Percentiles rank a stretch among this genome's conserved stretches.
phyloP scores from a whole-genome alignment of 2,888 invertebrate genomes.

The Saturnia pavonia region DNA sequence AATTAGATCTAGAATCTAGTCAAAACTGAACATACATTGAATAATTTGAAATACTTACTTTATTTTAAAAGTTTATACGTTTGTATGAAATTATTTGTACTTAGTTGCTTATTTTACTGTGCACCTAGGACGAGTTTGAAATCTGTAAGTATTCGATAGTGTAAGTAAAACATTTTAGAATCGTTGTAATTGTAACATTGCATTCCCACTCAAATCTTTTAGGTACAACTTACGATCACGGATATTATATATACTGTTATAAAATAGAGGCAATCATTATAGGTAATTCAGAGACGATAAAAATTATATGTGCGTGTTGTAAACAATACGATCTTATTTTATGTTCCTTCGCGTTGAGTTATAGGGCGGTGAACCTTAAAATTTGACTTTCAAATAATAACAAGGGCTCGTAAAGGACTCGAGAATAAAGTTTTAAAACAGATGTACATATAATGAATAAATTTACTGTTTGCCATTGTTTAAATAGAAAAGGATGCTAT shows the following conservation, averaged over 20 bases:
- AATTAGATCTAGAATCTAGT: too few species aligned
- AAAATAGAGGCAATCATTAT: constrained; percentile 6
- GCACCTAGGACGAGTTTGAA: too few species aligned
- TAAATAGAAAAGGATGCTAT: not conserved
- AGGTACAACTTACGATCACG: not conserved
- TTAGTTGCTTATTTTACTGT: too few species aligned
- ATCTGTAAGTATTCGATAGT: too few species aligned
- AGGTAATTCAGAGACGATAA: constrained; percentile 10
- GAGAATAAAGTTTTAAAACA: not conserved
- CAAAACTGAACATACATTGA: too few species aligned
- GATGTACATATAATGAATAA: not conserved
- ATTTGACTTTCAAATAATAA: constrained; percentile 13
- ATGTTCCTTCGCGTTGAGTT: not conserved
- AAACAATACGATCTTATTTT: constrained; percentile 13
- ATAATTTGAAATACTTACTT: too few species aligned
- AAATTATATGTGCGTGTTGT: constrained; percentile 14
- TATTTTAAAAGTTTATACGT: too few species aligned
- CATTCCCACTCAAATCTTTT: too few species aligned
- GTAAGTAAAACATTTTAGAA: too few species aligned
- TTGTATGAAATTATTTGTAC: too few species aligned
- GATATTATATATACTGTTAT: not conserved
- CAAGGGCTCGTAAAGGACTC: constrained; percentile 5
- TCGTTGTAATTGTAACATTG: too few species aligned
- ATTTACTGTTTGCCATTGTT: not conserved
- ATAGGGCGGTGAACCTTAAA: constrained; percentile 14